Base-by-base conservation (phyloP, 2,888 invertebrate genomes). In the Gibbula magus region DNA sequence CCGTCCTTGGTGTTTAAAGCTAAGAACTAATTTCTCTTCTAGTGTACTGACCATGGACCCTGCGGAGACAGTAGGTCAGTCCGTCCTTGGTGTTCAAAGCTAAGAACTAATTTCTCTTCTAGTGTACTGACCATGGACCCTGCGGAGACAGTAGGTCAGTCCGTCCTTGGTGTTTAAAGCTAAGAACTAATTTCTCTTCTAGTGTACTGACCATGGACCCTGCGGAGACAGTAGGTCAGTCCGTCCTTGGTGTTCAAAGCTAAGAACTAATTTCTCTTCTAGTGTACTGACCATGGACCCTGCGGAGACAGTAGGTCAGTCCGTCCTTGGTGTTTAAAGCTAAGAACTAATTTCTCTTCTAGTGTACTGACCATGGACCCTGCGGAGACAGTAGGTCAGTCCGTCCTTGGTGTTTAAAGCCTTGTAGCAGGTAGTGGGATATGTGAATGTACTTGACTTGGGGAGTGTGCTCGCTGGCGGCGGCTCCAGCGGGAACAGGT, bases 371-470 rank as follows among this genome's bases (percentile, higher is more conserved):
- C 96, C 96, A 93, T 98, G 98, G 89, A 98, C 95, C 89, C 98
- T 95, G 81, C 98, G 95, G 85, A 99, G 94, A 88, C 97, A 98
- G 93, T 96, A 97, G 86, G 96, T 95, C 73, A 96, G 95, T 76
- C 98, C 98, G 85, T 92, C 92, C 83, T 91, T 92, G 20, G 90
- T 89, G 84, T 91, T 91, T 35, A 90, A 96, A 78, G 97, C 98
- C 93, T 98, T 97, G 94, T 96, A 99, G 82, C 97, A 96, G 16
- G 97, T 96, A 77, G 97, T 96, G 87, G 96, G 95, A 88, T 95
- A 95, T 77, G 96, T 95, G 87, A 95, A 95, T 84, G 96, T 94
- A 83, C 95, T 95, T 80, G 96, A 95, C 86, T 96, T 96, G 92
- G 93, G 92, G 79, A 91, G 86, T 25, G 91, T 88, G 85, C 90